phyloP scores from a whole-genome alignment of 2,797 vertebrate genomes.

The Poeciliopsis gracilis region DNA sequence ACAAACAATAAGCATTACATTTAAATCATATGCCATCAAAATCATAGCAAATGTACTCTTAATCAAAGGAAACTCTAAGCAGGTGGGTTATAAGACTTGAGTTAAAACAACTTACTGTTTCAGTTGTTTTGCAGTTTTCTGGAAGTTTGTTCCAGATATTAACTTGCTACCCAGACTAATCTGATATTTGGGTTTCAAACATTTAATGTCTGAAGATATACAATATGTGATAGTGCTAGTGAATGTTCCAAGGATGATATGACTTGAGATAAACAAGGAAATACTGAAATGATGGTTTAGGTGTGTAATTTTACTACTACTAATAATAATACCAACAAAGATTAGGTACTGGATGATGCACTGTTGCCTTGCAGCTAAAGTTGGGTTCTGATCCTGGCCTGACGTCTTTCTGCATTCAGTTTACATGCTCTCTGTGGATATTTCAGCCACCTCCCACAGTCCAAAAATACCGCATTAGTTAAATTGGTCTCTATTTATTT shows the following conservation, averaged over 20 bases:
- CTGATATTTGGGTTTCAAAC: neutral
- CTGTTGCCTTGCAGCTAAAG: neutral
- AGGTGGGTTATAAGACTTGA: too few species aligned
- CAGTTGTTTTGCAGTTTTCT: too few species aligned
- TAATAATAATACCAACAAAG: neutral
- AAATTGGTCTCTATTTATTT: neutral
- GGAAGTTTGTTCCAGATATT: neutral
- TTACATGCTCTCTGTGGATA: neutral
- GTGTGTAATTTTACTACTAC: neutral
- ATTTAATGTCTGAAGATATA: neutral
- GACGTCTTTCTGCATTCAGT: neutral
- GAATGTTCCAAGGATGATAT: neutral
- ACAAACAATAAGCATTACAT: too few species aligned
- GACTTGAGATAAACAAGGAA: neutral
- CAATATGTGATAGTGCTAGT: neutral
- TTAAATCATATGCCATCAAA: too few species aligned
- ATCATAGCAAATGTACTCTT: too few species aligned
- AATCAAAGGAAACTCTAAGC: too few species aligned
- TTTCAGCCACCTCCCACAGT: neutral
- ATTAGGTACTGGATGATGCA: neutral
- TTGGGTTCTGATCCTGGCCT: neutral
- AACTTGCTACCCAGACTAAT: neutral
- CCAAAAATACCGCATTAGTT: neutral
- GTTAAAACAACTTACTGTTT: too few species aligned
- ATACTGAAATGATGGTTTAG: neutral